phyloP scores from a whole-genome alignment of 2,888 invertebrate genomes.

The Pammene aurita region DNA sequence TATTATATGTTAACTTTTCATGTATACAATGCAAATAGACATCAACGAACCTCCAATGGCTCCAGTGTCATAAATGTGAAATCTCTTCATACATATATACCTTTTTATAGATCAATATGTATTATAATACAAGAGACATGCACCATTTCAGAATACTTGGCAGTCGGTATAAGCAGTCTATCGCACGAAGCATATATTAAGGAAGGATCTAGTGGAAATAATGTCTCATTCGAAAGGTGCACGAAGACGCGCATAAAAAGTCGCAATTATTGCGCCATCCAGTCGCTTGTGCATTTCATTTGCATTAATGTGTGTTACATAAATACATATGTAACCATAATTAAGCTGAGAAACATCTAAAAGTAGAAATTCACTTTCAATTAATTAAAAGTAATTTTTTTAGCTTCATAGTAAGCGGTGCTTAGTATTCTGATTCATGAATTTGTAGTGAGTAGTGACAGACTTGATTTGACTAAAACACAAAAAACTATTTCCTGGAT shows the following conservation, averaged over 20 bases:
- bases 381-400: neutral
- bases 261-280: constrained; percentile 23
- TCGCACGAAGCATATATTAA: constrained; percentile 30
- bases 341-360: constrained; percentile 18
- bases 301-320: constrained; percentile 26
- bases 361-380: constrained; percentile 15
- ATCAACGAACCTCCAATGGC: too few relatives aligned
- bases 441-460: too few relatives aligned
- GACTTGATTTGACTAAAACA: neutral
- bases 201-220: constrained; percentile 21
- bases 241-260: constrained; percentile 29
- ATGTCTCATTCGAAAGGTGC: constrained; percentile 36
- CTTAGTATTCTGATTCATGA: too few relatives aligned
- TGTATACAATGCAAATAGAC: too few relatives aligned
- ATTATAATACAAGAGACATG: neutral
- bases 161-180: constrained; percentile 7
- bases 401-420: too few relatives aligned
- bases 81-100: too few relatives aligned
- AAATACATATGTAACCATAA: constrained; percentile 28
- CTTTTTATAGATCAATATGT: too few relatives aligned
- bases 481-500: too few relatives aligned
- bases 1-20: too few relatives aligned
- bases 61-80: too few relatives aligned
- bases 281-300: constrained; percentile 35
- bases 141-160: neutral